These are phyloP conservation scores for Chunga burmeisteri DNA, from an alignment of 2,113 vertebrate species.

Conservation along the genomic window DNA sequence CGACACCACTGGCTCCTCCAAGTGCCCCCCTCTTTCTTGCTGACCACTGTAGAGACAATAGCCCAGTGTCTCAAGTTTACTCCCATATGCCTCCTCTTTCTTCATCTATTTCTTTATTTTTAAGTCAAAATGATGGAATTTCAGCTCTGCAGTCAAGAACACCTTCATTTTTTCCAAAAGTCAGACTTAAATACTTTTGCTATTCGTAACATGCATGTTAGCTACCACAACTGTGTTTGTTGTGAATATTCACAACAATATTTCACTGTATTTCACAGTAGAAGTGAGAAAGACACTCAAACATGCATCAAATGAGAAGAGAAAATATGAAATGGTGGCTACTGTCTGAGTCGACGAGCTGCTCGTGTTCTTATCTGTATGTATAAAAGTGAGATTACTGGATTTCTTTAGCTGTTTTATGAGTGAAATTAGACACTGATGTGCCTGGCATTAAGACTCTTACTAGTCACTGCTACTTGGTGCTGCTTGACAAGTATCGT, in stretches of 20 bases:
- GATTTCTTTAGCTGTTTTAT: background rate
- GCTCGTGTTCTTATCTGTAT: background rate
- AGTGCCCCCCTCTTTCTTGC: background rate
- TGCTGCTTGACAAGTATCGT: background rate
- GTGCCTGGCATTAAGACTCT: background rate
- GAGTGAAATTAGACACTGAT: conserved; percentile 3
- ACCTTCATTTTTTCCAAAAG: background rate
- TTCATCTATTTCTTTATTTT: background rate
- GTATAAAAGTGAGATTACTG: background rate
- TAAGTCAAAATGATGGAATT: background rate
- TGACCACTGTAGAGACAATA: background rate
- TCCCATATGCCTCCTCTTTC: background rate
- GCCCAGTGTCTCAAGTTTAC: background rate
- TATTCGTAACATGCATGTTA: background rate
- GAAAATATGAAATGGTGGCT: background rate
- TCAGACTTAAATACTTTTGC: background rate
- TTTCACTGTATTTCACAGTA: background rate
- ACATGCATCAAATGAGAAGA: background rate
- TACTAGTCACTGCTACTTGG: background rate
- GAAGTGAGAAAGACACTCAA: background rate
- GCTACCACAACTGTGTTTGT: background rate
- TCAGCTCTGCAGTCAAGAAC: fast-evolving
- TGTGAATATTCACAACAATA: background rate
- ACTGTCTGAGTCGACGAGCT: background rate
- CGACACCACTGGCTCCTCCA: background rate